Evolutionary conservation across 2,113 vertebrate genomes (phyloP).

Genomic region (Nycticorax nycticorax): DNA sequence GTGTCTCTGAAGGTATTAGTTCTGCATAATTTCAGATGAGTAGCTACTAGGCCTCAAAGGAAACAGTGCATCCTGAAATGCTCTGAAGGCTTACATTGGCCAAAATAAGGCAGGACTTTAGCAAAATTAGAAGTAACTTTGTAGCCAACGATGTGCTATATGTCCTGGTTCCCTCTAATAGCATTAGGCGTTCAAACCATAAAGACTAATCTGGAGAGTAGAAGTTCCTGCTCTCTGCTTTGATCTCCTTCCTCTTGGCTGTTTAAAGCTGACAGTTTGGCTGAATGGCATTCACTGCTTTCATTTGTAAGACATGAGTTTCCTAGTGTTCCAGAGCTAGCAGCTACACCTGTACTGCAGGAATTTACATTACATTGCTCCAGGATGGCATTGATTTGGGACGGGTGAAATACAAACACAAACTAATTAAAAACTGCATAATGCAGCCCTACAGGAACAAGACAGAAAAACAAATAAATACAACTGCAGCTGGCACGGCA

Average conservation of each 20-base stretch:
- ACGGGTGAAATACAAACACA: slow-evolving; percentile 78
- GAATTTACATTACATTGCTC: slow-evolving; percentile 80
- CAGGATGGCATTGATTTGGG: slow-evolving; percentile 81
- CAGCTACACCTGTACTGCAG: slow-evolving; percentile 83
- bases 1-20: slow-evolving; percentile 66
- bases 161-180: slow-evolving; percentile 75
- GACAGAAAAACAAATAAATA: slow-evolving; percentile 77
- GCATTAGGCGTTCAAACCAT: slow-evolving; percentile 72
- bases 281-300: slow-evolving; percentile 80
- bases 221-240: slow-evolving; percentile 77
- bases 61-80: slow-evolving; percentile 58
- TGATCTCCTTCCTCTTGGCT: slow-evolving; percentile 80
- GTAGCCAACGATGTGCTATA: slow-evolving; percentile 62
- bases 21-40: slow-evolving; percentile 60
- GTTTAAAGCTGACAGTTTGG: slow-evolving; percentile 79
- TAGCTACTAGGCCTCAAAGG: slow-evolving; percentile 58
- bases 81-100: slow-evolving; percentile 35
- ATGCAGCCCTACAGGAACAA: slow-evolving; percentile 80
- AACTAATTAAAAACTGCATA: slow-evolving; percentile 85
- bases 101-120: slow-evolving; percentile 48
- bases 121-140: slow-evolving; percentile 67
- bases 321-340: slow-evolving; percentile 75
- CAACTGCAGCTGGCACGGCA: slow-evolving; percentile 77
- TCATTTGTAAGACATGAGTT: slow-evolving; percentile 82
- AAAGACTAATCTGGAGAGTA: slow-evolving; percentile 77